Percentiles rank a stretch among this genome's conserved stretches.
phyloP scores from a whole-genome alignment of 2,113 vertebrate genomes.

The Lepus americanus region DNA sequence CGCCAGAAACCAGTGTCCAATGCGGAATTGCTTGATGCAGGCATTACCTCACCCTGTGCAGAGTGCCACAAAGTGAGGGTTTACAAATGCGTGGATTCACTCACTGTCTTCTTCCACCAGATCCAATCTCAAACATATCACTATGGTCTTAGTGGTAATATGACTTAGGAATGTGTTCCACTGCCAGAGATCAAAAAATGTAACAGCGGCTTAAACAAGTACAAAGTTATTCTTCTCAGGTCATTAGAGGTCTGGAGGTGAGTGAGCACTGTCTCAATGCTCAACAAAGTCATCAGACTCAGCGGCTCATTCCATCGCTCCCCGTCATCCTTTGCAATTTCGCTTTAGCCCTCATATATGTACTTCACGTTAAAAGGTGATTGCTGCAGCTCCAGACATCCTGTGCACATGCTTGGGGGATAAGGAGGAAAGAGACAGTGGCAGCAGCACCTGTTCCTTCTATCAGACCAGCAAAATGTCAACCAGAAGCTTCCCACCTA shows the following conservation, averaged over 20 bases:
- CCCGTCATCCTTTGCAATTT: neutral
- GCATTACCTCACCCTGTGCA: neutral
- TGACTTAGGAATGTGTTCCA: constrained; percentile 1
- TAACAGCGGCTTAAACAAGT: neutral
- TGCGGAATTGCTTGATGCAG: neutral
- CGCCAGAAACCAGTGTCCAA: neutral
- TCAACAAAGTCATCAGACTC: neutral
- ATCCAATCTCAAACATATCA: neutral
- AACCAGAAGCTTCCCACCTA: neutral
- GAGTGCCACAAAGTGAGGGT: neutral
- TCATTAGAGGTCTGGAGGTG: neutral
- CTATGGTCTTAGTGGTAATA: neutral
- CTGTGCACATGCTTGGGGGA: neutral
- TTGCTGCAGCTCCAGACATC: neutral
- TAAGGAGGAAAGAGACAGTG: neutral
- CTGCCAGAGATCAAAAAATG: constrained; percentile 28
- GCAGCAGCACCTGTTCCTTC: neutral
- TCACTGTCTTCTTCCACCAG: neutral
- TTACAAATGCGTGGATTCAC: neutral
- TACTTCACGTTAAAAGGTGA: neutral
- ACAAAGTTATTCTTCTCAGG: neutral
- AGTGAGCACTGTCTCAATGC: neutral
- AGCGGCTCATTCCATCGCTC: neutral
- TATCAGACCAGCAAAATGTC: neutral
- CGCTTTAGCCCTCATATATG: neutral